Evolutionary conservation across 2,113 vertebrate genomes (phyloP), one percentile per base, ranked within the genome.

Genomic region (Sialia sialis): DNA sequence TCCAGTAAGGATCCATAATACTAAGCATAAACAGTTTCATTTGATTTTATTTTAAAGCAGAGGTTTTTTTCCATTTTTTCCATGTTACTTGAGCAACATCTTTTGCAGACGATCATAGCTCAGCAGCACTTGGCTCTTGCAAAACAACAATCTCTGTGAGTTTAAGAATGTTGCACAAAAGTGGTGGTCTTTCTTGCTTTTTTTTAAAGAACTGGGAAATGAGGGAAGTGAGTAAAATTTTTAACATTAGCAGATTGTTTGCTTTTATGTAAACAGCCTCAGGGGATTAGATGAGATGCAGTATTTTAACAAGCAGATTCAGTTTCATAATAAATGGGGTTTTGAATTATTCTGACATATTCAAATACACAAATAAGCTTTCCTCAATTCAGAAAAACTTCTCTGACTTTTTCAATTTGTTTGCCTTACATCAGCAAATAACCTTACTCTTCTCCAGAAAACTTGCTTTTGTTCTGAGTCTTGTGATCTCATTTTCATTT

Each of bases 241-340:
- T 89, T 94, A 78, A 79, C 78, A 82, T 22, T 87, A 51, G 52
- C 51, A 44, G 72, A 93, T 83, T 74, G 63, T 84, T 92, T 92
- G 64, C 59, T 51, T 87, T 93, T 85, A 63, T 92, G 46, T 67
- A 95, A 93, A 86, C 73, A 92, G 52, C 55, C 63, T 25, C 10
- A 2, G 52, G 83, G 75, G 27, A 77, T 77, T 74, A 85, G 72
- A 44, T 91, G 89, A 81, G 48, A 87, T 55, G 48, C n/a, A 80
- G 22, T 41, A 85, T 73, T 89, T 77, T 83, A 94, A 67, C 49
- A 73, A 75, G n/a, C n/a, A 89, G 54, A 84, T 63, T 89, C 23
- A 11, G 39, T 92, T 92, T 92, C 84, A 91, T 94, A 80, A 89
- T 74, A 76, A 95, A 85, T 46, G 43, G 91, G 30, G 30, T 89